Conservation (phyloP, 2,113 vertebrate species). For the Echinops telfairi region DNA sequence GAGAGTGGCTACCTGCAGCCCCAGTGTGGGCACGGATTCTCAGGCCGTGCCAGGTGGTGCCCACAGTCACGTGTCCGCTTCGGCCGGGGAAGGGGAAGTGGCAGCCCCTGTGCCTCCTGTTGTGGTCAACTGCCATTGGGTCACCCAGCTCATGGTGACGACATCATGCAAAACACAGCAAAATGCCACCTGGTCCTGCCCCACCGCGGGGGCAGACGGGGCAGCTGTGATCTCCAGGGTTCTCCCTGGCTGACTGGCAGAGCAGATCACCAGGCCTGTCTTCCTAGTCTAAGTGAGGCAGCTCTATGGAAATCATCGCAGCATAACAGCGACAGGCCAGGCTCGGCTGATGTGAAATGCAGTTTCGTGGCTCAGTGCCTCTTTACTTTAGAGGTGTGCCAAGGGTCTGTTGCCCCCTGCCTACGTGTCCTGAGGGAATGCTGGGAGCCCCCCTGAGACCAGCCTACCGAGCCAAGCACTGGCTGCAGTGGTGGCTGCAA, state of each 20-base stretch:
- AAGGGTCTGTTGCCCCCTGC: too few relatives aligned
- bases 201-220: too few relatives aligned
- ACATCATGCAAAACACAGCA: not conserved
- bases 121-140: not conserved
- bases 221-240: not conserved
- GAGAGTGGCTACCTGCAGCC: too few relatives aligned
- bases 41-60: not conserved
- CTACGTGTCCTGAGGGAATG: not conserved
- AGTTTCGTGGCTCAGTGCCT: not conserved
- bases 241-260: not conserved
- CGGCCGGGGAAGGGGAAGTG: fast-evolving
- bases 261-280: too few relatives aligned
- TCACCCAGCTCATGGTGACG: not conserved
- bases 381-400: not conserved
- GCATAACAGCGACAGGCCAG: too few relatives aligned
- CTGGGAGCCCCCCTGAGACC: not conserved
- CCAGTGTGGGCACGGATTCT: too few relatives aligned
- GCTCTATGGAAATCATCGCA: too few relatives aligned
- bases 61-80: fast-evolving
- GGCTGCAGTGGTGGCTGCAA: fast-evolving
- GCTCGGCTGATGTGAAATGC: not conserved
- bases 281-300: too few relatives aligned
- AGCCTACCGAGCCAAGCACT: not conserved
- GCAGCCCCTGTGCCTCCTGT: fast-evolving
- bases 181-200: not conserved